Evolutionary conservation across 2,797 vertebrate genomes (phyloP), one percentile per base, ranked within the genome.

Genomic region (Fundulus diaphanus): DNA sequence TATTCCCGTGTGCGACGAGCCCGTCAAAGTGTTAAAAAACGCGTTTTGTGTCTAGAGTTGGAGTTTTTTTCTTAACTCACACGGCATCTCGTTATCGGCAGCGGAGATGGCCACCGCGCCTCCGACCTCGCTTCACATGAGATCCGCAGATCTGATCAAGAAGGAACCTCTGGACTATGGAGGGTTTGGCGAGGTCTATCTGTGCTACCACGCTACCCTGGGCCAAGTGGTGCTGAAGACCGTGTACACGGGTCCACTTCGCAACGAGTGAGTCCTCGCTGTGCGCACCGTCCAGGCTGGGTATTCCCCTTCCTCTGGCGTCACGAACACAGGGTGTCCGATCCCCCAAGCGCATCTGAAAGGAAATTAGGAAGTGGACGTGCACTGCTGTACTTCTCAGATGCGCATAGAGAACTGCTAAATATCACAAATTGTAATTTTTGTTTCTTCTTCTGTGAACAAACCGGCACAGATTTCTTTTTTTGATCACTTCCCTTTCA

Each of bases 211-310:
- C 82, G 96, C 90, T 52, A 96, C 87, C 15, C 90, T 97, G 11
- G 97, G 97, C 16, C 92, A 96, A 0, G 98, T 99, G 85, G 96
- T 97, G 51, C 74, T 97, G 86, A 99, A 99, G 92, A 98, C 95
- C 0, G 95, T 99, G 22, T 99, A 97, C 56, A 99, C 96, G 0
- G 98, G 98, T 68, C 93, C 92, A 1, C 95, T 95, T 5, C 93
- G 96, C 11, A 93, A 74, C 1, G 96, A 97, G 98, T 99, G 90
- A 97, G 98, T 96, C 13, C 1, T 18, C 7, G 7, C 5, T 54
- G n/a, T 44, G 1, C 46, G 51, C 3, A 33, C 49, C 27, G 2
- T 54, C 54, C 31, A 66, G 12, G 3, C 63, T 7, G 92, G 92
- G 91, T 51, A 71, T 86, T 88, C 84, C 91, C 78, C 89, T 37